Conservation (phyloP, 2,113 vertebrate genomes). For the Ifrita kowaldi region DNA sequence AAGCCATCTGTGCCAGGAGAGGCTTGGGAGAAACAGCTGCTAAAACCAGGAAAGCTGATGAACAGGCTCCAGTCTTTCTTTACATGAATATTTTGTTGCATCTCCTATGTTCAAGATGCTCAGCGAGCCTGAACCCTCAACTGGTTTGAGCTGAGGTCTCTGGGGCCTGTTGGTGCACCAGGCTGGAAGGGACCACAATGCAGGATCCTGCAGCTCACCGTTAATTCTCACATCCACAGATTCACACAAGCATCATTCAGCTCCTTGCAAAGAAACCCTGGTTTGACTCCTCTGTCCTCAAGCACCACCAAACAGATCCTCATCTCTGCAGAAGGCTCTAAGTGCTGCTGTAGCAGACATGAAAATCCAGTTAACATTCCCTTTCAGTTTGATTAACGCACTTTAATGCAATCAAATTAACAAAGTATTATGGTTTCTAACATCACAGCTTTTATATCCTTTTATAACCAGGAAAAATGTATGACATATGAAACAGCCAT, state of each 20-base stretch:
- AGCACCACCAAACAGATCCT: neutral
- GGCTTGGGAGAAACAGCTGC: neutral
- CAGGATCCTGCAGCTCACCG: neutral
- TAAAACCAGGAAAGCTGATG: neutral
- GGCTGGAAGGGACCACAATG: neutral
- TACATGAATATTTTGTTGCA: neutral
- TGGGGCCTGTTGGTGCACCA: neutral
- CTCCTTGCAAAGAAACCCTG: neutral
- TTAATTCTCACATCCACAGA: neutral
- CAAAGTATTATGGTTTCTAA: slow-evolving; percentile 29
- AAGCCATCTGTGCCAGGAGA: neutral
- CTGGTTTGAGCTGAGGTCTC: neutral
- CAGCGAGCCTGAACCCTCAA: neutral
- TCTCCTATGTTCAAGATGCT: neutral
- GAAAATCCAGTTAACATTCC: slow-evolving; percentile 9
- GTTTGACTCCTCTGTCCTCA: neutral
- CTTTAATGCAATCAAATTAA: slow-evolving; percentile 56
- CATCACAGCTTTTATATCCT: slow-evolving; percentile 7
- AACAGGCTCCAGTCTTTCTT: neutral
- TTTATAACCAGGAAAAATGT: slow-evolving; percentile 20
- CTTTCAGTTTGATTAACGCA: slow-evolving; percentile 33
- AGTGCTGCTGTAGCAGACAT: neutral
- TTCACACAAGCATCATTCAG: neutral
- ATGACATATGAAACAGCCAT: slow-evolving; percentile 6
- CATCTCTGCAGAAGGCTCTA: neutral